Conservation (phyloP, 1,140 invertebrate species). For the Theocolax elegans region DNA sequence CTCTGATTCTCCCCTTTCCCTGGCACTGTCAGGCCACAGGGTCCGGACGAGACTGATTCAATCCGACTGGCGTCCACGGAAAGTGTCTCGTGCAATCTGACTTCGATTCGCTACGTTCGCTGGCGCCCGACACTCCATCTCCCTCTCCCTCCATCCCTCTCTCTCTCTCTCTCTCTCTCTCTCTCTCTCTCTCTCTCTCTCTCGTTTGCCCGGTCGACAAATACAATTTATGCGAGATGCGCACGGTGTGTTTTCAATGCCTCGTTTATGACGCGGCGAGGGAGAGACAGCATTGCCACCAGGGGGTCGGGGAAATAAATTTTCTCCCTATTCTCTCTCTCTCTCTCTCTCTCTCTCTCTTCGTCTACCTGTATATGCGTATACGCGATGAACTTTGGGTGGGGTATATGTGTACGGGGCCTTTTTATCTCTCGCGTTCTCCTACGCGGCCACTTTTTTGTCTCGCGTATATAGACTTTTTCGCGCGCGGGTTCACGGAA, state of each 20-base stretch:
- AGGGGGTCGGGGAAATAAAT: conserved; percentile 15
- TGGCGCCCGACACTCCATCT: not conserved
- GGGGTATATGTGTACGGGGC: not conserved
- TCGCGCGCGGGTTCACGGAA: not conserved
- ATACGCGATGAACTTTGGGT: not conserved
- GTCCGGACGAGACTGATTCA: conserved; percentile 29
- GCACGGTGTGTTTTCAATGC: conserved; percentile 37
- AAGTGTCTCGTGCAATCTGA: conserved; percentile 40
- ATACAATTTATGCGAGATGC: conserved; percentile 41
- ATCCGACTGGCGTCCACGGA: conserved; percentile 27
- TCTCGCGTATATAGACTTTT: not conserved
- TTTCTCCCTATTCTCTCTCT: not conserved
- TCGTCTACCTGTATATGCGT: not conserved
- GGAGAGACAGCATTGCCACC: not conserved
- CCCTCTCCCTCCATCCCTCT: not conserved
- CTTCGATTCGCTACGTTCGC: conserved; percentile 32
- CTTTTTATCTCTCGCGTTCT: conserved; percentile 7
- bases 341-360: not conserved
- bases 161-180: conserved; percentile 2
- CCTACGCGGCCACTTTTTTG: too few relatives aligned
- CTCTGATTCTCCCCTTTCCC: not conserved
- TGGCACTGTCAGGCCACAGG: not conserved
- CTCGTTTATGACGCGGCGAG: conserved; percentile 37
- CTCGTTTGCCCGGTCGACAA: conserved; percentile 11
- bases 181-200: not conserved